A percentile compares a stretch with the other conserved stretches of the same genome.
Evolutionary conservation across 2,797 vertebrate species (phyloP).

Genomic region (Platalea minor): DNA sequence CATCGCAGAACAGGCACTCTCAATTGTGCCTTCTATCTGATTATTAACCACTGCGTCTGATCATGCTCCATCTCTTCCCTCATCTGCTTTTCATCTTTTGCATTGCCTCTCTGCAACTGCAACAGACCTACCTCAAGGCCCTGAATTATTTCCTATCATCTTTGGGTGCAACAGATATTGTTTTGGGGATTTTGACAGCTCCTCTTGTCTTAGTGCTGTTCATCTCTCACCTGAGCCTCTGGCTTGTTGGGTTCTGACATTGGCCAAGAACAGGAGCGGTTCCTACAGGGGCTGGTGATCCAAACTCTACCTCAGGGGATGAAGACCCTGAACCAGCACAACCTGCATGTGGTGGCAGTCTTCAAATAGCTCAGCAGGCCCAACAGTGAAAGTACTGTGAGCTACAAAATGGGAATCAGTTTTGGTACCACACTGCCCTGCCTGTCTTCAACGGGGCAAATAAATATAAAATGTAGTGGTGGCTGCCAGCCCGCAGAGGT

Average conservation of each 20-base stretch:
- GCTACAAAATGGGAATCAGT: neutral
- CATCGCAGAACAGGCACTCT: neutral
- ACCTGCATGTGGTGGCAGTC: neutral
- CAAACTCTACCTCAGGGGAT: neutral
- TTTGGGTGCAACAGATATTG: neutral
- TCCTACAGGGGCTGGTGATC: neutral
- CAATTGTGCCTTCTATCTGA: constrained; percentile 28
- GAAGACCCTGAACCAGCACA: neutral
- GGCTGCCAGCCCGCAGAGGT: neutral
- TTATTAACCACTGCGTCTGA: constrained; percentile 4
- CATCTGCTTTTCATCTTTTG: constrained; percentile 19
- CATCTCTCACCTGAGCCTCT: neutral
- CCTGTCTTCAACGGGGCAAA: neutral
- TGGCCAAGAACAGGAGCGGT: neutral
- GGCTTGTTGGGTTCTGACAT: neutral
- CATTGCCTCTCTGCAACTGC: neutral
- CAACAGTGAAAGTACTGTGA: neutral
- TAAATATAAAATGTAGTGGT: neutral
- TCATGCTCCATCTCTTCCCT: neutral
- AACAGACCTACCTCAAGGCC: neutral
- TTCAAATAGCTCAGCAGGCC: neutral
- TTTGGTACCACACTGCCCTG: neutral
- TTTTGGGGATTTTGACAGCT: neutral
- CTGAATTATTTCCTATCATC: neutral
- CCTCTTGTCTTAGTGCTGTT: neutral